phyloP scores from a whole-genome alignment of 2,888 invertebrate genomes.

The Nasonovia ribisnigri region DNA sequence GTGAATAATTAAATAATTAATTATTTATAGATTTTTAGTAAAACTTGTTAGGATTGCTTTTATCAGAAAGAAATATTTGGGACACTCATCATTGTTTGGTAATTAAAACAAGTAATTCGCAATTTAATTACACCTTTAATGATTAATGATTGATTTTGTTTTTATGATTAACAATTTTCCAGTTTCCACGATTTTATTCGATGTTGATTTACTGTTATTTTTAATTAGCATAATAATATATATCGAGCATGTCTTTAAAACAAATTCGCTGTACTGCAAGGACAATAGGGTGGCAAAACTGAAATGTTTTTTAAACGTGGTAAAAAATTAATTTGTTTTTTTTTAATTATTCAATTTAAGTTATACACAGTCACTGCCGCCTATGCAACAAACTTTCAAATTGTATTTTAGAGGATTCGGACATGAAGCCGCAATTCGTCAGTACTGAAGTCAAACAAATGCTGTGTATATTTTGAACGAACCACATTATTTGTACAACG shows the following conservation, averaged over 20 bases:
- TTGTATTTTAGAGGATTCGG: slow-evolving; percentile 46
- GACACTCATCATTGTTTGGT: neutral
- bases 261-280: neutral
- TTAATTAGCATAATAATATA: slow-evolving; percentile 4
- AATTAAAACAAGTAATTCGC: neutral
- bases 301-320: neutral
- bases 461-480: neutral
- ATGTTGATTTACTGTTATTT: neutral
- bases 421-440: slow-evolving; percentile 21
- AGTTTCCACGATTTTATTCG: neutral
- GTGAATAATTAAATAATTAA: neutral
- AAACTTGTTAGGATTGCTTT: neutral
- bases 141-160: neutral
- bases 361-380: neutral
- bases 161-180: neutral
- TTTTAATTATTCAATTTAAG: neutral
- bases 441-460: slow-evolving; percentile 39
- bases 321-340: neutral
- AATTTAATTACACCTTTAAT: neutral
- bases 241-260: neutral
- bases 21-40: neutral
- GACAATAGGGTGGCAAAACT: neutral
- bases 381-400: neutral
- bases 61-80: neutral
- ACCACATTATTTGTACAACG: neutral